These are phyloP conservation scores for Apamea epomidion DNA, from an alignment of 2,888 invertebrate genomes.

Conservation along the genomic window DNA sequence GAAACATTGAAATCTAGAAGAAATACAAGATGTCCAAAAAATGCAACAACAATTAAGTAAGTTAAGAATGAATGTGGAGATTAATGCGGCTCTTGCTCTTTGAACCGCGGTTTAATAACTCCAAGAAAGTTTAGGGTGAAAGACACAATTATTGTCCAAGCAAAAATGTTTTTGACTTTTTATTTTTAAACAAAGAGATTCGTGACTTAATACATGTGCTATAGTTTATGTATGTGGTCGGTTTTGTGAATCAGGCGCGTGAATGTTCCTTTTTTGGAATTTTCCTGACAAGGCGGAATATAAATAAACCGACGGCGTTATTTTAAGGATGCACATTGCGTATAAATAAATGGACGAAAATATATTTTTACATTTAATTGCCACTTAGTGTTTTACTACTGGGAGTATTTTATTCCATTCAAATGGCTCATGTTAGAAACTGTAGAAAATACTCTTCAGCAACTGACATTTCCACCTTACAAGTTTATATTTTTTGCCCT, in stretches of 20 bases:
- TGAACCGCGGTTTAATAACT: slow-evolving; percentile 40
- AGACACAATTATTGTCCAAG: slow-evolving; percentile 43
- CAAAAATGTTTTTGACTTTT: slow-evolving; percentile 38
- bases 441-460: not conserved
- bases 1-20: not conserved
- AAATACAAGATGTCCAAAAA: slow-evolving; percentile 2
- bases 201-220: slow-evolving; percentile 20
- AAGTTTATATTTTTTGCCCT: slow-evolving; percentile 30
- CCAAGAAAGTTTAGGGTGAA: slow-evolving; percentile 48
- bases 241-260: slow-evolving; percentile 49
- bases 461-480: slow-evolving; percentile 13
- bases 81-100: slow-evolving; percentile 35
- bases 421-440: not conserved
- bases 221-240: slow-evolving; percentile 26
- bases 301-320: slow-evolving; percentile 46
- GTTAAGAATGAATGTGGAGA: slow-evolving; percentile 22
- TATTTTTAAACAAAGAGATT: slow-evolving; percentile 48
- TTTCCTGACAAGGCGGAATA: slow-evolving; percentile 48
- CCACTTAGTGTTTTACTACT: not conserved
- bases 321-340: slow-evolving; percentile 30
- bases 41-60: slow-evolving; percentile 9
- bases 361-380: slow-evolving; percentile 9
- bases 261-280: slow-evolving; percentile 51
- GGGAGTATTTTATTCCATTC: not conserved
- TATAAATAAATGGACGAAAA: slow-evolving; percentile 32